These are phyloP conservation scores for Simalia tracyae DNA, from an alignment of 2,797 vertebrate genomes.

Conservation along the genomic window DNA sequence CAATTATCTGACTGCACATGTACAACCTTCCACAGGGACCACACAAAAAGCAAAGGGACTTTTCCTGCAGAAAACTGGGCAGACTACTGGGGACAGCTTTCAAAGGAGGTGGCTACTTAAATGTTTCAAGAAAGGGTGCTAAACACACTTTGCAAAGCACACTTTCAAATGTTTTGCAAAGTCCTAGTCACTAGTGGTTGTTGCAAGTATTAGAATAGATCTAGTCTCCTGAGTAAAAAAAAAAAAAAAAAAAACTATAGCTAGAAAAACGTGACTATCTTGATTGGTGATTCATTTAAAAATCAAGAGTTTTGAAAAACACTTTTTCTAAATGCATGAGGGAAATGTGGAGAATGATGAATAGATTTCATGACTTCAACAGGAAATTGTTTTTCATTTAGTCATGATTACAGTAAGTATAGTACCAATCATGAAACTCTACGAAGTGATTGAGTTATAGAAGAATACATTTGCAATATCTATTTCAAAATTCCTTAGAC, in stretches of 20 bases:
- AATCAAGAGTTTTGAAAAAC: not conserved
- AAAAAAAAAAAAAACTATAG: not conserved
- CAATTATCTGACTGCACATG: not conserved
- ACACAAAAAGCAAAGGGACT: too few relatives aligned
- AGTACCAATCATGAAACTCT: conserved; percentile 7
- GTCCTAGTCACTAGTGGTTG: too few relatives aligned
- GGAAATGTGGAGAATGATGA: not conserved
- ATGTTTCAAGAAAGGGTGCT: not conserved
- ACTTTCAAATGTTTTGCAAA: not conserved
- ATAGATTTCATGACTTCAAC: not conserved
- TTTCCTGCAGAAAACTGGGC: not conserved
- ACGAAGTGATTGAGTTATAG: not conserved
- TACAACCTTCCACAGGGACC: not conserved
- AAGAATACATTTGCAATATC: not conserved
- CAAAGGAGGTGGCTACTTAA: not conserved
- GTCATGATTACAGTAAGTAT: conserved; percentile 11
- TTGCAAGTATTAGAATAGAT: not conserved
- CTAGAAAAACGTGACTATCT: not conserved
- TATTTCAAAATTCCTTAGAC: not conserved
- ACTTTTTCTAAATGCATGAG: conserved; percentile 1
- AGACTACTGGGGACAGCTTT: not conserved
- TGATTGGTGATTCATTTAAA: not conserved
- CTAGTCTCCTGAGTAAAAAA: not conserved
- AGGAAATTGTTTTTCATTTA: conserved; percentile 7
- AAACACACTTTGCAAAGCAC: not conserved